Base-by-base conservation (phyloP, 1,140 invertebrate genomes). In the Leptopilina clavipes region DNA sequence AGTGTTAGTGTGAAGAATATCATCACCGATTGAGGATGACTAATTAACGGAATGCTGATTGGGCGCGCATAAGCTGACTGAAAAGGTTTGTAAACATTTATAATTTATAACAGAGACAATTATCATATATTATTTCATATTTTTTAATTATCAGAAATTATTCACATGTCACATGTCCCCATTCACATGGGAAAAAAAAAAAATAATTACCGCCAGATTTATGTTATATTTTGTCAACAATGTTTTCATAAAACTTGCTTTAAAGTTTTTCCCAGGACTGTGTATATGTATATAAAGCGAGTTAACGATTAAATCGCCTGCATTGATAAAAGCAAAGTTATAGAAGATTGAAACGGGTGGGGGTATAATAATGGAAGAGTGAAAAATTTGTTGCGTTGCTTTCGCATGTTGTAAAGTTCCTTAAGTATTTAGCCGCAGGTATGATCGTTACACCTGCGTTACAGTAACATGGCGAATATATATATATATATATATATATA, bases 341-440 rank as follows among this genome's bases (percentile, higher is more conserved):
- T 65, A n/a, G 25, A 65, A 19, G 14, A 65, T 25, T n/a, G 22
- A 10, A 65, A 65, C 22, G 59, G 19, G 22, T 25, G 59, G 59
- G 25, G 1, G 25, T 31, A 65, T 65, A 65, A 65, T 14, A 65
- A 31, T 31, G 22, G 25, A 65, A 65, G 19, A 65, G 8, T 31
- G 14, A 52, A 31, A 65, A 65, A 65, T 65, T 65, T 22, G 11
- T n/a, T 65, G 59, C 22, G 59, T 65, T n/a, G 25, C 59, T 65
- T 65, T 65, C 12, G 59, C 59, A 31, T 65, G 59, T 31, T 31
- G 59, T 65, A 65, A 65, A 65, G 22, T 65, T 65, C 11, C 59
- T 65, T 65, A 65, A 65, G 59, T 65, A 65, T 65, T 65, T 31
- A 65, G 59, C 59, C 59, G 59, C 59, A 65, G 59, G 59, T 65